A percentile compares a stretch with the other conserved stretches of the same genome.
phyloP scores from a whole-genome alignment of 2,113 vertebrate genomes.

The Entelurus aequoreus region DNA sequence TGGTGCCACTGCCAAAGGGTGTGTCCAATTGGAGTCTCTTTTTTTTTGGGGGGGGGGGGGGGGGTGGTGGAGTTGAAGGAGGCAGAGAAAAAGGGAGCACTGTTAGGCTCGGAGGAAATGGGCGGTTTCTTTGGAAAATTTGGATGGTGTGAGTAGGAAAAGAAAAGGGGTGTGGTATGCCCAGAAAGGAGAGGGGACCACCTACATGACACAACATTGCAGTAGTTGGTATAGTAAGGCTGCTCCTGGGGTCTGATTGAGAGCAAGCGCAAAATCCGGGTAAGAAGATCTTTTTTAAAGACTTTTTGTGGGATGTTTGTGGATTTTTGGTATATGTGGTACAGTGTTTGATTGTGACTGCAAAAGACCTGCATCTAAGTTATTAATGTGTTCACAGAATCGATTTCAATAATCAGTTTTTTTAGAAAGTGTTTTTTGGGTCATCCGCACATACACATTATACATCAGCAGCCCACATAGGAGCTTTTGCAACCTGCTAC shows the following conservation, averaged over 20 bases:
- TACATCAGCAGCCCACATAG: too few species aligned
- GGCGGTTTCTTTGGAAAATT: conserved; percentile 59
- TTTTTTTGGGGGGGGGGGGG: conserved; percentile 37
- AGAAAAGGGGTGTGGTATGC: conserved; percentile 38
- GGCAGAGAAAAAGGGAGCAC: conserved; percentile 52
- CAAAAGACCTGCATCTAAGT: too few species aligned
- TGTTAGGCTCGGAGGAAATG: conserved; percentile 69
- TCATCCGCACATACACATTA: too few species aligned
- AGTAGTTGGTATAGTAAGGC: conserved; percentile 7
- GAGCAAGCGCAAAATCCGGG: conserved; percentile 19
- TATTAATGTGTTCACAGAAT: too few species aligned
- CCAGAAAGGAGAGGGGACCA: conserved; percentile 40
- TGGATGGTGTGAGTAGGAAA: conserved; percentile 50
- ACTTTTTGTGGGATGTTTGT: background rate
- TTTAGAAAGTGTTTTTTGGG: too few species aligned
- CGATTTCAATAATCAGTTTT: too few species aligned
- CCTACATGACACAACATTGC: conserved; percentile 32
- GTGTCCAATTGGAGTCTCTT: conserved; percentile 44
- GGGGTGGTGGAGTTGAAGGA: conserved; percentile 38
- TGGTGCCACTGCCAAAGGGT: conserved; percentile 47
- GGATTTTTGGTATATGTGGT: background rate
- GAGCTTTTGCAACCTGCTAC: too few species aligned
- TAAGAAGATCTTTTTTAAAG: conserved; percentile 26
- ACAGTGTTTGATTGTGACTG: background rate
- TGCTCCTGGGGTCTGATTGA: conserved; percentile 20